Evolutionary conservation across 64 coral and sea anemone genomes (phyloP), one percentile per base, ranked within the genome.

Genomic region (Dendronephthya gigantea): DNA sequence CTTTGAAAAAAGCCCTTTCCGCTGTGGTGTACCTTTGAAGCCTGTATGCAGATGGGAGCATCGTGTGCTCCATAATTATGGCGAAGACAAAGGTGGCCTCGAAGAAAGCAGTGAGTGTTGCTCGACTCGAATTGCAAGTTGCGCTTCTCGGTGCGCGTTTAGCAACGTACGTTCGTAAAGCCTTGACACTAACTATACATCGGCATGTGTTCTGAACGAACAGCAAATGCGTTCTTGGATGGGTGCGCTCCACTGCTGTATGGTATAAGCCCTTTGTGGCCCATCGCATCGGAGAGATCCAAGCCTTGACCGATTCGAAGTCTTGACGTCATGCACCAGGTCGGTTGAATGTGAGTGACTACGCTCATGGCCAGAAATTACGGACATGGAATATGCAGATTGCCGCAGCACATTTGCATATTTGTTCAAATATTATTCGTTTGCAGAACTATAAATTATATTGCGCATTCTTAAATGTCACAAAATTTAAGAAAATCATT

Each of bases 211-310:
- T 36, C 28, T 79, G 72, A 33, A 36, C 72, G 3, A 33, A 79
- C 29, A 79, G 72, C 32, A 79, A 36, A 35, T 79, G 72, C 28
- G 72, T 79, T 12, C n/a, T 79, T 79, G 72, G 72, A 4, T 79
- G 72, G 72, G 32, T 79, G 30, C 34, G 72, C 9, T 79, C 72
- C 15, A 35, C 72, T 6, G 72, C 72, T 28, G 72, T 35, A 11
- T 79, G 72, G 72, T 79, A 79, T 19, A 79, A 79, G 36, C 72
- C 72, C 30, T 79, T 79, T 19, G 72, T 79, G 9, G 72, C 72
- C 36, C 72, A 79, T 35, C 25, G 72, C 19, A 34, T 35, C 28
- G 72, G 72, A 36, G 72, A 79, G 36, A 79, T 79, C n/a, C 72
- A 75, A 27, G 34, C 69, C 7, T 16, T 79, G 72, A 28, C 72